Base-by-base conservation (phyloP, 2,797 vertebrate species). In the Manis pentadactyla region DNA sequence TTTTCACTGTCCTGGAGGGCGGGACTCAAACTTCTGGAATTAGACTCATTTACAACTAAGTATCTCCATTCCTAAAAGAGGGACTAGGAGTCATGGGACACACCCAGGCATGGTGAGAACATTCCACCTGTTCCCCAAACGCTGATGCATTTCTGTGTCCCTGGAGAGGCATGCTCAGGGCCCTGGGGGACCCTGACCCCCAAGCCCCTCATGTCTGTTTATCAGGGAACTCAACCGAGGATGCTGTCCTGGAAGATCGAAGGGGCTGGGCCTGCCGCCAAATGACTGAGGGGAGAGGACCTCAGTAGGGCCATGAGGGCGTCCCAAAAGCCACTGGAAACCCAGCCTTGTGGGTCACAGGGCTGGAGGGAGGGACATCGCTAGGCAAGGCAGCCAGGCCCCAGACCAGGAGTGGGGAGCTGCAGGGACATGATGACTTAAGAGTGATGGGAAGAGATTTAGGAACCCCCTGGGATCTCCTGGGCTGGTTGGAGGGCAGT, bases 301-400 rank as follows among this genome's bases (percentile, higher is more conserved):
- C 1, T 23, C 37, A 21, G 18, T 31, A 71, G 89, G 88, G 55
- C 85, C n/a, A 23, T 0, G 19, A 42, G 49, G 17, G 23, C 42
- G 14, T 49, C 77, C 49, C 12, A 53, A 83, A 49, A 49, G 49
- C 39, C 71, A n/a, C 42, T 49, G 63, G 86, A 63, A 57, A 23
- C 3, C 8, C 73, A 34, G 17, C 10, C 37, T 17, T 25, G 0
- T 0, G 8, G n/a, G 15, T 34, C 4, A 2, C 25, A 31, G n/a
- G 29, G 3, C 51, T 0, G 31, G 49, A 25, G 61, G 42, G 21
- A 23, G 15, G 49, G 14, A n/a, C 2, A 0, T 61, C 18, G 23
- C 55, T 42, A 75, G 31, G 79, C 5, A 23, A 37, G 75, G 51
- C 25, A 53, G 3, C 11, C 15, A 75, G 53, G 49, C 34, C 21